phyloP scores from a whole-genome alignment of 2,888 invertebrate genomes.

The Pantelozetes paolii region DNA sequence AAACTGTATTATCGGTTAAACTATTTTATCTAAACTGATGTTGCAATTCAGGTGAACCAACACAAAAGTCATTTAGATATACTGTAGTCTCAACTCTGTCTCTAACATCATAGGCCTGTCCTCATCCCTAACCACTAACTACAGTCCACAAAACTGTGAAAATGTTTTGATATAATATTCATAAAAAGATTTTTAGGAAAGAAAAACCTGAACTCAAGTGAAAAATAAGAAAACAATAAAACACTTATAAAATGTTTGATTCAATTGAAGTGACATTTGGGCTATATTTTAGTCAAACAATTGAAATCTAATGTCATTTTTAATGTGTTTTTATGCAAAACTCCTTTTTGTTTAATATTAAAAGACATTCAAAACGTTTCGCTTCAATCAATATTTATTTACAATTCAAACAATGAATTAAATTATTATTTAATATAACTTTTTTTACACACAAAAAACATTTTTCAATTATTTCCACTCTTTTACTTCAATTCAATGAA shows the following conservation, averaged over 20 bases:
- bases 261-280: conserved; percentile 14
- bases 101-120: too few species aligned
- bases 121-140: neutral
- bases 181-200: neutral
- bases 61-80: neutral
- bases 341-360: neutral
- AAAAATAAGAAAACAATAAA: neutral
- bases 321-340: neutral
- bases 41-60: neutral
- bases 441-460: neutral
- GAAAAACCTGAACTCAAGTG: neutral
- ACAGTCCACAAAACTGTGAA: neutral
- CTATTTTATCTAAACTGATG: neutral
- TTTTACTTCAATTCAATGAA: neutral
- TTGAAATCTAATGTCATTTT: neutral
- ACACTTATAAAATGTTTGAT: neutral
- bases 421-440: neutral
- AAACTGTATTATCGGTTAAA: too few species aligned
- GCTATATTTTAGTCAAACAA: conserved; percentile 1
- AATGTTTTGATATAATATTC: neutral
- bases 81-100: neutral
- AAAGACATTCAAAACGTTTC: conserved; percentile 6
- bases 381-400: conserved; percentile 13
- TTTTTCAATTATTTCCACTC: neutral
- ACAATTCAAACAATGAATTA: neutral